phyloP scores from a whole-genome alignment of 2,797 vertebrate genomes.

The Pseudomugil tenellus region DNA sequence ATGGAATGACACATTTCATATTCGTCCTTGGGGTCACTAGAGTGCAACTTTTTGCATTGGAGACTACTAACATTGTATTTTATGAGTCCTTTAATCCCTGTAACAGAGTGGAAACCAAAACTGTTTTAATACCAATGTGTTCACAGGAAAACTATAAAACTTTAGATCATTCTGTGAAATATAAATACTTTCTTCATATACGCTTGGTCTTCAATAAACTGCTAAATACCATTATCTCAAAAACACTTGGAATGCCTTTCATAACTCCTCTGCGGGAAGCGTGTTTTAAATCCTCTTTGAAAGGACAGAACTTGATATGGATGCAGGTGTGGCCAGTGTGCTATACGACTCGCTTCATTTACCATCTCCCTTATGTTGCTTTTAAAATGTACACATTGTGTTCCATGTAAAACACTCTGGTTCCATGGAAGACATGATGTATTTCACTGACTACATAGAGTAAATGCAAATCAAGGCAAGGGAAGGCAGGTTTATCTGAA shows the following conservation, averaged over 20 bases:
- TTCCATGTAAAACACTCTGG: neutral
- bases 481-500: too few relatives aligned
- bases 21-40: neutral
- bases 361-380: neutral
- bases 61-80: neutral
- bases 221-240: neutral
- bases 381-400: neutral
- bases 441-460: too few relatives aligned
- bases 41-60: conserved; percentile 1
- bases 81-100: neutral
- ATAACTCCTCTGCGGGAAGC: neutral
- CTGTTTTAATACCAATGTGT: neutral
- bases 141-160: neutral
- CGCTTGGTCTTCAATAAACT: neutral
- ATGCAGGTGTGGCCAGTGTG: neutral
- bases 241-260: neutral
- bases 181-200: neutral
- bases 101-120: neutral
- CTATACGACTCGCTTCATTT: neutral
- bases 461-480: too few relatives aligned
- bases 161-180: neutral
- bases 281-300: conserved; percentile 12
- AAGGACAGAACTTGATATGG: conserved; percentile 1
- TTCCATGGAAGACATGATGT: too few relatives aligned
- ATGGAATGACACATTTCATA: neutral